Evolutionary conservation across 2,888 invertebrate species (phyloP).

Genomic region (Philaethria dido): DNA sequence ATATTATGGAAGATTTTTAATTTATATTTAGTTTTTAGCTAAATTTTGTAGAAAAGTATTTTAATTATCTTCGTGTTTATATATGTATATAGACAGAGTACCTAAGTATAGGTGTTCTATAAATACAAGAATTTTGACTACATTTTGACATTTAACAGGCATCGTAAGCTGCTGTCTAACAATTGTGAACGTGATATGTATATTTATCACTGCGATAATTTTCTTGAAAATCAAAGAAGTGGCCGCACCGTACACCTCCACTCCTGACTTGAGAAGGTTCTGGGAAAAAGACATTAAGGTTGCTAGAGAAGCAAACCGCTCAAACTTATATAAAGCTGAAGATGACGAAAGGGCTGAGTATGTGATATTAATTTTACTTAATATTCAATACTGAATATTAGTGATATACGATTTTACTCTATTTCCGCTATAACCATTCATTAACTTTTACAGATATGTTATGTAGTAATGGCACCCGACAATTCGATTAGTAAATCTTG

Average conservation of each 20-base stretch:
- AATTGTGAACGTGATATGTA: conserved; percentile 92
- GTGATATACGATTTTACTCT: not conserved
- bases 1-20: too few relatives aligned
- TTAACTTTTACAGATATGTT: too few relatives aligned
- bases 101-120: not conserved
- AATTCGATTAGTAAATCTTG: too few relatives aligned
- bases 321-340: conserved; percentile 83
- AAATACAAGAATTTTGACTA: not conserved
- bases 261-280: conserved; percentile 88
- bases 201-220: conserved; percentile 91
- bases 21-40: too few relatives aligned
- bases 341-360: conserved; percentile 78
- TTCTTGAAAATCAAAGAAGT: conserved; percentile 94
- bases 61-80: too few relatives aligned
- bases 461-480: too few relatives aligned
- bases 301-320: conserved; percentile 87
- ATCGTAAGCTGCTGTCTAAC: conserved; percentile 91
- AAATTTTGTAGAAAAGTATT: too few relatives aligned
- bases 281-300: conserved; percentile 92
- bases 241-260: conserved; percentile 90
- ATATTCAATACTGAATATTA: not conserved
- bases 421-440: not conserved
- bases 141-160: conserved; percentile 69
- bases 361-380: conserved; percentile 40
- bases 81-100: not conserved